Conservation (phyloP, 2,888 invertebrate genomes). For the Drosophila barbarae region DNA sequence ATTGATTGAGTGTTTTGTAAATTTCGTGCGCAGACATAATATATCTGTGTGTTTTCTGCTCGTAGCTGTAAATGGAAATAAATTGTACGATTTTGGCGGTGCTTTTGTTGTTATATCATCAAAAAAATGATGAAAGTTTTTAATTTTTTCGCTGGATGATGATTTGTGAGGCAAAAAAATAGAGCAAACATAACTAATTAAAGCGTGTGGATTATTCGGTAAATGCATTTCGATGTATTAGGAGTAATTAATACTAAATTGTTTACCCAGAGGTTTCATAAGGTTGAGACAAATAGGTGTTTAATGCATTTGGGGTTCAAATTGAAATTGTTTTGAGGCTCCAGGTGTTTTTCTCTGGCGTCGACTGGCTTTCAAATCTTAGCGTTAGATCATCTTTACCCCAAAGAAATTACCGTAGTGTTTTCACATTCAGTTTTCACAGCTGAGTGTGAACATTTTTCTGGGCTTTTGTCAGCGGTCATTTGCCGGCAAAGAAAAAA, state of each 20-base stretch:
- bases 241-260: slow-evolving; percentile 2
- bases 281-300: background rate
- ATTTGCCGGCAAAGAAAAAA: slow-evolving; percentile 14
- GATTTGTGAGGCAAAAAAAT: slow-evolving; percentile 32
- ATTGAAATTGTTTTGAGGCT: background rate
- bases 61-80: slow-evolving; percentile 36
- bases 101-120: slow-evolving; percentile 25
- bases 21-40: slow-evolving; percentile 44
- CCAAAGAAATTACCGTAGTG: slow-evolving; percentile 41
- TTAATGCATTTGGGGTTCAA: background rate
- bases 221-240: slow-evolving; percentile 3
- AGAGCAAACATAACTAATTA: slow-evolving; percentile 17
- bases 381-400: slow-evolving; percentile 19
- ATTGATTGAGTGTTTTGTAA: slow-evolving; percentile 54
- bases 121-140: slow-evolving; percentile 41
- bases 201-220: slow-evolving; percentile 2
- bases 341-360: slow-evolving; percentile 2
- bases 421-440: slow-evolving; percentile 48
- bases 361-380: slow-evolving; percentile 8
- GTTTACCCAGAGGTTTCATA: background rate
- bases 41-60: slow-evolving; percentile 35
- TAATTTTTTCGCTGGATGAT: slow-evolving; percentile 5
- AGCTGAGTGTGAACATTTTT: slow-evolving; percentile 47
- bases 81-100: slow-evolving; percentile 15
- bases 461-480: slow-evolving; percentile 17